A percentile compares a stretch with the other conserved stretches of the same genome.
These are phyloP conservation scores for Teleogryllus oceanicus DNA, from an alignment of 2,888 invertebrate genomes.

Conservation along the genomic window DNA sequence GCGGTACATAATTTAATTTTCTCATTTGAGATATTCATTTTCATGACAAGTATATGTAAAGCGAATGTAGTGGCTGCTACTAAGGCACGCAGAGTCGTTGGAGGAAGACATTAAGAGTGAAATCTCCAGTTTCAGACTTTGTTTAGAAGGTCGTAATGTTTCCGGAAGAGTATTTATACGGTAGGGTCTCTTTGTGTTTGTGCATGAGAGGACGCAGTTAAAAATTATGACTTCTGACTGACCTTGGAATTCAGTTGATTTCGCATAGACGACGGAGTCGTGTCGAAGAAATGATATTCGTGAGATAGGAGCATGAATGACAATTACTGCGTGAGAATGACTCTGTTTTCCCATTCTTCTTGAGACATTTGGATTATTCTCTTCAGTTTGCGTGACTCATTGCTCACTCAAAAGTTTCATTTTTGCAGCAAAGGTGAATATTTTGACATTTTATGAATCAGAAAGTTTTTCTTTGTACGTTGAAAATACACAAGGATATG, in stretches of 20 bases:
- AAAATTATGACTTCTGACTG: neutral
- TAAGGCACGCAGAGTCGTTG: neutral
- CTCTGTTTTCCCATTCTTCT: no score
- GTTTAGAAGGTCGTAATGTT: neutral
- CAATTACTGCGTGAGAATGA: neutral
- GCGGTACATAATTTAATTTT: no score
- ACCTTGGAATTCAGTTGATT: neutral
- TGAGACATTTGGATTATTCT: no score
- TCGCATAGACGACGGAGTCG: neutral
- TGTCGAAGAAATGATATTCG: neutral
- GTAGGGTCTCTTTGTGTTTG: neutral
- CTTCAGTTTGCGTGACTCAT: no score
- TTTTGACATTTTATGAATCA: no score
- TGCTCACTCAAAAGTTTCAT: no score
- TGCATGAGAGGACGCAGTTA: neutral
- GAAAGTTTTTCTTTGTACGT: no score
- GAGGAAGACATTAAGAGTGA: slow-evolving; percentile 3
- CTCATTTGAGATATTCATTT: no score
- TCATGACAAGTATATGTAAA: no score
- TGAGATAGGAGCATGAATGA: neutral
- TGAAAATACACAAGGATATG: no score
- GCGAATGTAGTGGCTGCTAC: no score
- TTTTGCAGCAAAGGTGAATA: no score
- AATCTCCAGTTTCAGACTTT: slow-evolving; percentile 1
- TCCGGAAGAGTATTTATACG: neutral